A percentile compares a stretch with the other conserved stretches of the same genome.
phyloP scores from a whole-genome alignment of 2,888 invertebrate species.

The Sminthurides aquaticus region DNA sequence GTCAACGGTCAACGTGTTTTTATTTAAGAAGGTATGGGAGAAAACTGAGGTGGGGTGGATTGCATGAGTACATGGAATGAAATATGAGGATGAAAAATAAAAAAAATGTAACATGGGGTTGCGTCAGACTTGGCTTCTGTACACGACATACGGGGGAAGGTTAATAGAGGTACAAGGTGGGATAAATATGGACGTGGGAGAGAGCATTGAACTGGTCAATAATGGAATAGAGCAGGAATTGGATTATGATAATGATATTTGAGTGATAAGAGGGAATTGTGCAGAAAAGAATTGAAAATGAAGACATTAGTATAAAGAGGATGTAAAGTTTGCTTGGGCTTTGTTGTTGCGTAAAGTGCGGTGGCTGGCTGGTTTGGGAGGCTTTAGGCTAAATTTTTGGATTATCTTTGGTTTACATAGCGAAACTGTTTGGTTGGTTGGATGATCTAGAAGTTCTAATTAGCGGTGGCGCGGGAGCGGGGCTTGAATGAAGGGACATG shows the following conservation, averaged over 20 bases:
- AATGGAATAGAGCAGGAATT: background rate
- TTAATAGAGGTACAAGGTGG: background rate
- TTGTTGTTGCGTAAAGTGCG: background rate
- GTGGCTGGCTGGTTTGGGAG: background rate
- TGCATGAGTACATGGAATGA: background rate
- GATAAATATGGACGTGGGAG: background rate
- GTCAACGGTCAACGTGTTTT: background rate
- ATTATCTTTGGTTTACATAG: too few species aligned
- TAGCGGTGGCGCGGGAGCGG: background rate
- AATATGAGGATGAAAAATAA: background rate
- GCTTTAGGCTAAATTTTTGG: background rate
- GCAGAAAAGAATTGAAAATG: background rate
- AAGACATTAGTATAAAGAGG: background rate
- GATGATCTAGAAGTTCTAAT: background rate
- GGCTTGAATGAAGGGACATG: background rate
- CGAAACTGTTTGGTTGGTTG: background rate
- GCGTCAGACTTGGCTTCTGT: background rate
- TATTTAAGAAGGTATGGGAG: background rate
- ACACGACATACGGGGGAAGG: background rate
- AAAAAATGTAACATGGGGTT: background rate
- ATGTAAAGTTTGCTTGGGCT: background rate
- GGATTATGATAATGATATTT: background rate
- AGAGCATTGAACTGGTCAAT: background rate
- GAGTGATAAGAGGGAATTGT: background rate
- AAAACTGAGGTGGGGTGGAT: background rate